Conservation (phyloP, 2,797 vertebrate species). For the Hydrophis major region DNA sequence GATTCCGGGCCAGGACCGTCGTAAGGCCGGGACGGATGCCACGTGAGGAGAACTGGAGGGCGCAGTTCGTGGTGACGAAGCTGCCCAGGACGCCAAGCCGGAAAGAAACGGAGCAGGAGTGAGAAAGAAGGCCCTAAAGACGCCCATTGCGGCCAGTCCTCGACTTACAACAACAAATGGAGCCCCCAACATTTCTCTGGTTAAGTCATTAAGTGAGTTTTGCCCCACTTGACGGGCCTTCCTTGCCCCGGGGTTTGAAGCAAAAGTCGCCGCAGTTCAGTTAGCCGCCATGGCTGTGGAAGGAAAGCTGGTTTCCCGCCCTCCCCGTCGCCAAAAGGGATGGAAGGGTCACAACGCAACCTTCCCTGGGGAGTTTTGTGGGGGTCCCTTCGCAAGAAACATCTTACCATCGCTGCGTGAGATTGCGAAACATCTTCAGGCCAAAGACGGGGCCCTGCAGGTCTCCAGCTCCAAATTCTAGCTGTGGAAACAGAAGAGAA, state of each 20-base stretch:
- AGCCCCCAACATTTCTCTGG: neutral
- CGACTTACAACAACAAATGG: neutral
- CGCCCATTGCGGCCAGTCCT: neutral
- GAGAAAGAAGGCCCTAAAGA: neutral
- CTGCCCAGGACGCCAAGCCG: conserved; percentile 61
- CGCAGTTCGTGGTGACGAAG: conserved; percentile 90
- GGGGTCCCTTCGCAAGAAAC: neutral
- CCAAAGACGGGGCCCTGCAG: conserved; percentile 91
- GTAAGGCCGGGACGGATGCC: conserved; percentile 88
- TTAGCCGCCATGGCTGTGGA: too few relatives aligned
- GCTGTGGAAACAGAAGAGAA: conserved; percentile 67
- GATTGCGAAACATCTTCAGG: conserved; percentile 93
- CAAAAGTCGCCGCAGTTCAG: too few relatives aligned
- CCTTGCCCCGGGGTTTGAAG: too few relatives aligned
- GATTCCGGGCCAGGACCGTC: conserved; percentile 89
- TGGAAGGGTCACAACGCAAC: neutral
- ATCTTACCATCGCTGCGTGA: conserved; percentile 89
- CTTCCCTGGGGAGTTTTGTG: neutral
- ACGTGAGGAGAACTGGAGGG: conserved; percentile 91
- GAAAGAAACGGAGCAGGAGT: neutral
- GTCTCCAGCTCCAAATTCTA: conserved; percentile 95
- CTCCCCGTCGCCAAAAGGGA: too few relatives aligned
- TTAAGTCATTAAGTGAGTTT: neutral
- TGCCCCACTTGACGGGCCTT: neutral
- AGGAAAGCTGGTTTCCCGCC: too few relatives aligned